Evolutionary conservation across 2,888 invertebrate species (phyloP), one percentile per base, ranked within the genome.

Genomic region (Netelia melanura): DNA sequence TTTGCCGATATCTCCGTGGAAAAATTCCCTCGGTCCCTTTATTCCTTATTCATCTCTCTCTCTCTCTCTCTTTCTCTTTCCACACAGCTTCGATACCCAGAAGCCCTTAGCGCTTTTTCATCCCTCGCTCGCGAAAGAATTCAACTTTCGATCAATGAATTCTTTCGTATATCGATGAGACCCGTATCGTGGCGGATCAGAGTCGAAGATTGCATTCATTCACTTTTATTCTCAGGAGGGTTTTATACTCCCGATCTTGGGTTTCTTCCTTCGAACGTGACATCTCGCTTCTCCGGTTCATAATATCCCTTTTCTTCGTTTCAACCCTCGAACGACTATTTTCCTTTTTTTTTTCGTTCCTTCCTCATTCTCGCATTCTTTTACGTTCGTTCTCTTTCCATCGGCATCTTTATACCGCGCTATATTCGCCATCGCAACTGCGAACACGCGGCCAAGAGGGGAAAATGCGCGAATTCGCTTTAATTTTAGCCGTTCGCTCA

Each of bases 401-500:
- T 30, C 5, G 30, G 30, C 3, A 30, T 30, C 30, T 30, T 30
- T 30, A 30, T 30, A 30, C 30, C 30, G 5, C 30, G 30, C 30
- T 30, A 30, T 52, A 52, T 52, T 52, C 52, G 52, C 52, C 52
- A n/a, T n/a, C 11, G 52, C 14, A 52, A 52, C 52, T 52, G 11
- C n/a, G 52, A 11, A 14, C 52, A 14, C 52, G 52, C 52, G 52
- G 14, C 11, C 3, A 11, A 5, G 30, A 30, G 30, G 30, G 6
- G 30, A 52, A 11, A 72, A 44, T 38, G 89, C 89, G 87, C 90
- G 90, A 89, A 90, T 92, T 90, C 88, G 89, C 91, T 92, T 92
- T 92, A 92, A 92, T 92, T 92, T 92, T 92, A 92, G 91, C 90
- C 87, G 89, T 90, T 90, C 87, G 90, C 58, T n/a, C 74, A n/a